Percentiles rank a stretch among this genome's conserved stretches.
Conservation (phyloP, 2,888 invertebrate species). For the Bembecia ichneumoniformis region DNA sequence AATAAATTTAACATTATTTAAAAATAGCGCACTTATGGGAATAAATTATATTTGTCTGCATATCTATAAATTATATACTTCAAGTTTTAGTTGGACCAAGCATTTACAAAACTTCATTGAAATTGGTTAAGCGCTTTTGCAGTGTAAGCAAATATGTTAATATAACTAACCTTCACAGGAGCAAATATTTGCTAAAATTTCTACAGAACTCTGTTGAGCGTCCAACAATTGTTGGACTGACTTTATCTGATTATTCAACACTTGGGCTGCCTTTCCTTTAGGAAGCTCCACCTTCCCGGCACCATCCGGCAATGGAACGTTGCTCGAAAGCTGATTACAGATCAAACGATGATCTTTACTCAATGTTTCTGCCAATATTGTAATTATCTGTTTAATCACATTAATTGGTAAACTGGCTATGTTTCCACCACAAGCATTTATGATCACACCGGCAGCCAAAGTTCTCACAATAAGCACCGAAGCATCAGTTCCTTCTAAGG, state of each 20-base stretch:
- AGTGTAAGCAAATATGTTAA: too few species aligned
- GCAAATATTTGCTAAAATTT: constrained; percentile 80
- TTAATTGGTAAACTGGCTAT: constrained; percentile 48
- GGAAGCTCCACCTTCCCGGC: constrained; percentile 34
- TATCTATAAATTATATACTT: too few species aligned
- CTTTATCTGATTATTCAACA: constrained; percentile 59
- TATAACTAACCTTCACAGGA: constrained; percentile 75
- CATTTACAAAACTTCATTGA: too few species aligned
- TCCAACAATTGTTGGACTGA: constrained; percentile 71
- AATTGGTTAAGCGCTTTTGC: too few species aligned
- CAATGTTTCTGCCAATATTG: constrained; percentile 64
- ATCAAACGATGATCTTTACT: constrained; percentile 66
- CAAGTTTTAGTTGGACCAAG: too few species aligned
- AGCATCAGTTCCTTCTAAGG: constrained; percentile 48
- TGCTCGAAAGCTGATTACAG: constrained; percentile 62
- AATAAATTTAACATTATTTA: too few species aligned
- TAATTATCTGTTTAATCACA: constrained; percentile 61
- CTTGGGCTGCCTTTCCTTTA: constrained; percentile 47
- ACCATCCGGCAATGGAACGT: constrained; percentile 48
- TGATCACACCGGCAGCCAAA: constrained; percentile 71
- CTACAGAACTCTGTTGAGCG: constrained; percentile 78
- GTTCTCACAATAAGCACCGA: constrained; percentile 64
- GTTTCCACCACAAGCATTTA: constrained; percentile 64
- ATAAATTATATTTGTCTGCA: too few species aligned
- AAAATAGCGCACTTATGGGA: too few species aligned